A percentile compares a stretch with the other conserved stretches of the same genome.
Evolutionary conservation across 2,888 invertebrate genomes (phyloP).

Genomic region (Drosophila anomelani): DNA sequence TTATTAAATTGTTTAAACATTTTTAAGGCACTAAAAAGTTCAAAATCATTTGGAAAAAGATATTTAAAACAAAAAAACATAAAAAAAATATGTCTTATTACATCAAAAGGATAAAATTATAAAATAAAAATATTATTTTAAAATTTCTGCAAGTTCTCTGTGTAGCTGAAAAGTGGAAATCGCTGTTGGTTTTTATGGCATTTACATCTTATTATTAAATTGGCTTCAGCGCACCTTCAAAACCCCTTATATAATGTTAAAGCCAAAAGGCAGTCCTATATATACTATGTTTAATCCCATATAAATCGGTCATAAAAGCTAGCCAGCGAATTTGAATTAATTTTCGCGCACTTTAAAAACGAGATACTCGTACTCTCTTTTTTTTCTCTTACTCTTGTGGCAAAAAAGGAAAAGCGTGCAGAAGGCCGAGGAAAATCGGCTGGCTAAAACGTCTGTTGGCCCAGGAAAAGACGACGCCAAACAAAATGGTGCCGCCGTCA

Average conservation of each 20-base stretch:
- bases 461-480: constrained; percentile 80
- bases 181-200: constrained; percentile 50
- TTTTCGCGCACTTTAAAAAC: constrained; percentile 26
- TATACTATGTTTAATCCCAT: constrained; percentile 17
- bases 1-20: too few species aligned
- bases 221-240: constrained; percentile 3
- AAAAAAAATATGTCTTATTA: neutral
- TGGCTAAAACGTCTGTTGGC: constrained; percentile 75
- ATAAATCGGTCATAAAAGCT: constrained; percentile 11
- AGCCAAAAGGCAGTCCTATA: constrained; percentile 8
- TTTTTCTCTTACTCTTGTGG: neutral
- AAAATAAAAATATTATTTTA: neutral
- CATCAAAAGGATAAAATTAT: neutral
- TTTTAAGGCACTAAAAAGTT: too few species aligned
- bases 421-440: constrained; percentile 47
- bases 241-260: constrained; percentile 14
- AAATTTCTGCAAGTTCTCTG: neutral
- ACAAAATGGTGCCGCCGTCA: constrained; percentile 72
- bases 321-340: constrained; percentile 11
- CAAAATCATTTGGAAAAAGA: too few species aligned
- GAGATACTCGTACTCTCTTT: constrained; percentile 13
- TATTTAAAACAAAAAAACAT: too few species aligned
- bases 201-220: constrained; percentile 42
- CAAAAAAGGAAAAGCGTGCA: constrained; percentile 12
- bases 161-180: constrained; percentile 35